phyloP scores from a whole-genome alignment of 2,888 invertebrate genomes.

The Lacanobia wlatinum region DNA sequence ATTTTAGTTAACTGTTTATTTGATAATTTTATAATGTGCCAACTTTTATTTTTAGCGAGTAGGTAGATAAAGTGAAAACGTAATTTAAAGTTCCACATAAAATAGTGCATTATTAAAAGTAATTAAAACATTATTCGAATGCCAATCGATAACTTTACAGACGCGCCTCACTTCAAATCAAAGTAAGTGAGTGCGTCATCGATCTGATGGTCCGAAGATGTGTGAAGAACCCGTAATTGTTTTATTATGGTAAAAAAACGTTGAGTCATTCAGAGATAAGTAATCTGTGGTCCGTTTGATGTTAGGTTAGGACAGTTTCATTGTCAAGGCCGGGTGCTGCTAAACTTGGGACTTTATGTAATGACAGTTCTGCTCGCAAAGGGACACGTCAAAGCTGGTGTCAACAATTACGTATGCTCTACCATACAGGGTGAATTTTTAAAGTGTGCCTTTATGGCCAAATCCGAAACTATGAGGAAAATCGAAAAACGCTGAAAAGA shows the following conservation, averaged over 20 bases:
- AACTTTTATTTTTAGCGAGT: too few relatives aligned
- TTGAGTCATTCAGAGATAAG: slow-evolving; percentile 62
- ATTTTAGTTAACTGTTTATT: background rate
- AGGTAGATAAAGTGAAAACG: background rate
- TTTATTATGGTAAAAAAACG: slow-evolving; percentile 74
- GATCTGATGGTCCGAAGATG: slow-evolving; percentile 64
- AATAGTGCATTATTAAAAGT: background rate
- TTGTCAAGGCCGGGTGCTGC: slow-evolving; percentile 3
- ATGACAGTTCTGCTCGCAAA: background rate
- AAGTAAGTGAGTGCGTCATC: slow-evolving; percentile 60
- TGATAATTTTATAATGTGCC: background rate
- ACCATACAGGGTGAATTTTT: too few relatives aligned
- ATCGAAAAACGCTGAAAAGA: too few relatives aligned
- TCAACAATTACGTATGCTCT: background rate
- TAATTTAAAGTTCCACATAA: background rate
- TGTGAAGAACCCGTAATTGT: slow-evolving; percentile 73
- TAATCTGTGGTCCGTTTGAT: slow-evolving; percentile 45
- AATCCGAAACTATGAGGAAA: too few relatives aligned
- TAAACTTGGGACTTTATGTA: background rate
- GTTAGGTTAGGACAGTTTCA: slow-evolving; percentile 29
- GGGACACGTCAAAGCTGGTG: background rate
- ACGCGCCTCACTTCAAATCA: slow-evolving; percentile 56
- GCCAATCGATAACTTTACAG: slow-evolving; percentile 55
- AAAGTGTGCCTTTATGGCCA: too few relatives aligned
- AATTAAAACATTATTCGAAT: slow-evolving; percentile 23